Evolutionary conservation across 2,113 vertebrate genomes (phyloP).

Genomic region (Delphinapterus leucas): DNA sequence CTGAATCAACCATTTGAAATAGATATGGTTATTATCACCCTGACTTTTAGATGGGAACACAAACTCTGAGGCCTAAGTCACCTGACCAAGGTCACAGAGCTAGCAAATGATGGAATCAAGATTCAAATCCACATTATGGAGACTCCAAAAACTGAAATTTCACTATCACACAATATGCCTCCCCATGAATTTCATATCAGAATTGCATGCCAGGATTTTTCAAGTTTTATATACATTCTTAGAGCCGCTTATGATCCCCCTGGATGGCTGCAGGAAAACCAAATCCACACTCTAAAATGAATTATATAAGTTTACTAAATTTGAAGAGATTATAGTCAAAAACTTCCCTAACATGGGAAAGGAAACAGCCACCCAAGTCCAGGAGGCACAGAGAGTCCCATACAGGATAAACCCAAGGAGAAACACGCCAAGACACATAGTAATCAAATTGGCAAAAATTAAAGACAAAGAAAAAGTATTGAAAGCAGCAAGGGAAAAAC

Average conservation of each 20-base stretch:
- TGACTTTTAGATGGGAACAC: neutral
- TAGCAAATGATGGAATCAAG: neutral
- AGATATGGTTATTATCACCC: neutral
- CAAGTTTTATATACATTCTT: constrained; percentile 5
- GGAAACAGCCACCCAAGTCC: too few relatives aligned
- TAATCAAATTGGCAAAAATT: too few relatives aligned
- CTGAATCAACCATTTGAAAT: constrained; percentile 21
- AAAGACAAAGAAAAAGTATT: too few relatives aligned
- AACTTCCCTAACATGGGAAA: too few relatives aligned
- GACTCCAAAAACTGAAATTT: neutral
- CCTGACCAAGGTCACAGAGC: neutral
- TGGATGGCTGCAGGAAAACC: neutral
- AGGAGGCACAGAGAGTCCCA: too few relatives aligned
- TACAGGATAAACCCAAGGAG: too few relatives aligned
- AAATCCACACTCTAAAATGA: constrained; percentile 27
- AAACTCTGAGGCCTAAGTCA: neutral
- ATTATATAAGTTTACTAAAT: neutral
- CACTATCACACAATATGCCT: neutral
- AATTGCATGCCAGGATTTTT: constrained; percentile 19
- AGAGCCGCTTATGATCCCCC: neutral
- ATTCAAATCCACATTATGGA: neutral
- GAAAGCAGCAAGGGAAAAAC: too few relatives aligned
- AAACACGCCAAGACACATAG: too few relatives aligned
- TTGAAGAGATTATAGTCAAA: too few relatives aligned
- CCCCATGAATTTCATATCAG: neutral